A percentile compares a stretch with the other conserved stretches of the same genome.
Evolutionary conservation across 2,888 invertebrate genomes (phyloP).

Genomic region (Aspidapion aeneum): DNA sequence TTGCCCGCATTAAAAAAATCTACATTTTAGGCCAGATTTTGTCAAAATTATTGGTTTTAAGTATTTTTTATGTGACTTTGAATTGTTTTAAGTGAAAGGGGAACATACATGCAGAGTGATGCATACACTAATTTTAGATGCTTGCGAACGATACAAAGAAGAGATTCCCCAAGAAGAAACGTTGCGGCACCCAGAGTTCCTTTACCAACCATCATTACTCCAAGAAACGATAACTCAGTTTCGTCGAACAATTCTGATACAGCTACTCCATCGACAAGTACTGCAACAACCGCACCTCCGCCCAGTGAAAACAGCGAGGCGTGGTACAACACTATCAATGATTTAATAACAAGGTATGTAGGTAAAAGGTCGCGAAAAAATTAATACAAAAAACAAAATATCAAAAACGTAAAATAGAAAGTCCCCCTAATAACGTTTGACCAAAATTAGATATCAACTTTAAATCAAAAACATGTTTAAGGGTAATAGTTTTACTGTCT

Average conservation of each 20-base stretch:
- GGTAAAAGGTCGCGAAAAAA: constrained; percentile 15
- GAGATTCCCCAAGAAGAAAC: not conserved
- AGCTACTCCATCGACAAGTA: not conserved
- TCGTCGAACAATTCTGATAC: not conserved
- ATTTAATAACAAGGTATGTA: constrained; percentile 27
- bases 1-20: too few species aligned
- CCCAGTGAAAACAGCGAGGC: constrained; percentile 9
- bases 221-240: not conserved
- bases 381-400: too few species aligned
- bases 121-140: constrained; percentile 27
- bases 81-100: too few species aligned
- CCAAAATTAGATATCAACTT: too few species aligned
- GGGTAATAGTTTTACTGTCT: too few species aligned
- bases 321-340: constrained; percentile 23
- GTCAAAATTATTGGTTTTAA: too few species aligned
- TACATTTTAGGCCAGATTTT: too few species aligned
- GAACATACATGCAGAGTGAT: too few species aligned
- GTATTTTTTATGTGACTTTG: too few species aligned
- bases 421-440: too few species aligned
- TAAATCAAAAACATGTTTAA: too few species aligned
- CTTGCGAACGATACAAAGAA: constrained; percentile 26
- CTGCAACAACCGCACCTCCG: not conserved
- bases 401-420: too few species aligned
- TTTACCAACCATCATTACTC: not conserved
- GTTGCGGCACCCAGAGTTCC: not conserved